A percentile compares a stretch with the other conserved stretches of the same genome.
These are phyloP conservation scores for Gopherus flavomarginatus DNA, from an alignment of 2,113 vertebrate genomes.

Conservation along the genomic window DNA sequence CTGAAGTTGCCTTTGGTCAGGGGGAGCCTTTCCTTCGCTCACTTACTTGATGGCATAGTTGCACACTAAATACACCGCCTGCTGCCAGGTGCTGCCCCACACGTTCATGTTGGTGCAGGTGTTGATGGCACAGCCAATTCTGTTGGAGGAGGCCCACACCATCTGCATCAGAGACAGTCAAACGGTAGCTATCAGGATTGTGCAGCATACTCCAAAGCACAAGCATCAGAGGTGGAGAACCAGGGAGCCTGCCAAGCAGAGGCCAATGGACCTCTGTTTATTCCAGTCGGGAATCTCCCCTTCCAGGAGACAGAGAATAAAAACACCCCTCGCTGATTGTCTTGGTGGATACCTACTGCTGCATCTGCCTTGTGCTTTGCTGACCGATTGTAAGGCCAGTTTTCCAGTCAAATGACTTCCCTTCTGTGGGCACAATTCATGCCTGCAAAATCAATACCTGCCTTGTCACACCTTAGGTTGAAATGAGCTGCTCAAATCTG, in stretches of 20 bases:
- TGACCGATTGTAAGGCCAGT: neutral
- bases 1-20: too few relatives aligned
- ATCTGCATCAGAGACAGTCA: constrained; percentile 80
- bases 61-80: constrained; percentile 87
- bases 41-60: constrained; percentile 95
- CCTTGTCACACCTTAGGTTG: neutral
- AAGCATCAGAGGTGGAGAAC: neutral
- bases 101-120: constrained; percentile 84
- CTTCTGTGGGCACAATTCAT: neutral
- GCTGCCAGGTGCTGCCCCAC: constrained; percentile 86
- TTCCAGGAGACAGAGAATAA: neutral
- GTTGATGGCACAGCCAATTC: constrained; percentile 88
- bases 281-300: fast-evolving
- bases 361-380: fast-evolving
- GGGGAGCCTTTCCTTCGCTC: fast-evolving
- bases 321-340: fast-evolving
- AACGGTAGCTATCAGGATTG: neutral
- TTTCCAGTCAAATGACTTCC: neutral
- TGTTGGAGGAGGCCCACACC: constrained; percentile 92
- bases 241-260: fast-evolving
- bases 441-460: neutral
- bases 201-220: fast-evolving
- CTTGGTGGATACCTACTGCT: neutral
- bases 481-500: neutral
- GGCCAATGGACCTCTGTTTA: fast-evolving